Evolutionary conservation across 1,140 invertebrate species (phyloP).

Genomic region (Streblospio benedicti): DNA sequence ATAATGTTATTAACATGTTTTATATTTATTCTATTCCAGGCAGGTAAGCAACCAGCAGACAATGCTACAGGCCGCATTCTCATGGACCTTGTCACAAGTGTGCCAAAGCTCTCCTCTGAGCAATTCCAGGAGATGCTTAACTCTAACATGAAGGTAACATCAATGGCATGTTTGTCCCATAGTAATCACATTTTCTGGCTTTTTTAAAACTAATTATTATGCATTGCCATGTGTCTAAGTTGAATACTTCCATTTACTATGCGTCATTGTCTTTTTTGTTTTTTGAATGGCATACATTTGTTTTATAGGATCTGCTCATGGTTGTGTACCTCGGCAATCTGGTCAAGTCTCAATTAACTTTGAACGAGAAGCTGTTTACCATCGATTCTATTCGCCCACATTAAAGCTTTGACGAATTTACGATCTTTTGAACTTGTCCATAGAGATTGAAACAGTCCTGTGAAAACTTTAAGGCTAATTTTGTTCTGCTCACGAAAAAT

Average conservation of each 20-base stretch:
- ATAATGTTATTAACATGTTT: not conserved
- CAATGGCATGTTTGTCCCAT: not conserved
- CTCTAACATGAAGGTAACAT: constrained; percentile 74
- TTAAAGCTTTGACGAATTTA: too few species aligned
- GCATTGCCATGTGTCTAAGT: not conserved
- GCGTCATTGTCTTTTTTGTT: not conserved
- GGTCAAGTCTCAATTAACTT: constrained; percentile 87
- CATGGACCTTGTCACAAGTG: constrained; percentile 76
- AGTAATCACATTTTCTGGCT: not conserved
- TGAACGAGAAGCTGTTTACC: constrained; percentile 93
- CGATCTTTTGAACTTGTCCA: too few species aligned
- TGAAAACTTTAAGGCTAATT: too few species aligned
- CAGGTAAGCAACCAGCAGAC: constrained; percentile 59
- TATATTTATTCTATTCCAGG: constrained; percentile 43
- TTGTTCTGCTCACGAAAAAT: too few species aligned
- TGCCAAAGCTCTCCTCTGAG: constrained; percentile 79
- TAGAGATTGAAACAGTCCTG: too few species aligned
- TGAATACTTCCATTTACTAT: not conserved
- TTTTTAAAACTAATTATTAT: not conserved
- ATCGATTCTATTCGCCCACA: too few species aligned
- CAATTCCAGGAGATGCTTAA: constrained; percentile 92
- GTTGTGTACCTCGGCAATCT: constrained; percentile 88
- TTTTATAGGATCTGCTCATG: constrained; percentile 80
- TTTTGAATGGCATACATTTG: not conserved
- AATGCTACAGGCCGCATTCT: constrained; percentile 71